Evolutionary conservation across 2,888 invertebrate genomes (phyloP), one percentile per base, ranked within the genome.

Genomic region (Drosophila meridionalis): DNA sequence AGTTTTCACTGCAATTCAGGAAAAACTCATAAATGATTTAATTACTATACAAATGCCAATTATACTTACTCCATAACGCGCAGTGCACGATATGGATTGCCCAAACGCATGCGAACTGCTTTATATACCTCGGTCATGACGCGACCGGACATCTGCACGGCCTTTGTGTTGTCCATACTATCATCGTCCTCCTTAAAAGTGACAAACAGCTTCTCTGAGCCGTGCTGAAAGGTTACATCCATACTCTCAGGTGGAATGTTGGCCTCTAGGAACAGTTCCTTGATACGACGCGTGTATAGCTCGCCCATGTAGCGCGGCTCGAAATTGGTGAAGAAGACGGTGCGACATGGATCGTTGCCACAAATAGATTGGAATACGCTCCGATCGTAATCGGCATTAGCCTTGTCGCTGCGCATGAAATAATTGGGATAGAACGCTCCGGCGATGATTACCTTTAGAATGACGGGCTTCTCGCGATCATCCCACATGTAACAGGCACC

Each of bases 351-450:
- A 93, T 98, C 96, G 38, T 95, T 94, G 0, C 97, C 97, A 28
- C 95, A 95, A 0, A 98, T 93, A 0, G 92, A 90, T 79, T 95
- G 95, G 4, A 95, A 94, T 0, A 96, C 95, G 34, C 95, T 94
- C 0, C 95, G 94, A 90, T 97, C 96, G 72, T 95, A 94, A 0
- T 94, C 92, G 63, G 94, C 94, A 58, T 94, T 94, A 43, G 93
- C 93, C 2, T 94, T 94, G 28, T 93, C 90, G 9, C 93, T 89
- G 40, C 95, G 94, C 28, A 96, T 93, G 93, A 97, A 99, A 93
- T 97, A 99, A 92, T 98, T 96, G 0, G 99, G 99, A 93, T 98
- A 99, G 93, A 98, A 98, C 2, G 98, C 98, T 7, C 93, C 93
- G 6, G 93, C 91, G 52, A 93, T 92, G 28, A 92, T 78, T 2